Evolutionary conservation across 1,140 invertebrate species (phyloP), one percentile per base, ranked within the genome.

Genomic region (Drosophila pandora): DNA sequence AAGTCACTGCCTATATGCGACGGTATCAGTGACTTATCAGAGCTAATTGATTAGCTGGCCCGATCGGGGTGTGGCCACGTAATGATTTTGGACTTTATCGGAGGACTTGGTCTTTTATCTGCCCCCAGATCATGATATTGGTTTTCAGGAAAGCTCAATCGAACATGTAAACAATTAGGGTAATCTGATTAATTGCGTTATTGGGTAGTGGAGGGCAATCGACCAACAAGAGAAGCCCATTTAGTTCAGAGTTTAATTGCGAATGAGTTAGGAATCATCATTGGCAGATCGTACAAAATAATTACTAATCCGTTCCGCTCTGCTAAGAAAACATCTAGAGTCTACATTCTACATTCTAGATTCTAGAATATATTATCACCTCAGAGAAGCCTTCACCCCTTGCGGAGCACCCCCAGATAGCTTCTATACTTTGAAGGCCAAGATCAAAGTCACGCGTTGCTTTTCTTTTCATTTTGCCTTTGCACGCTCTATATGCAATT

Each of bases 371-470:
- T 22, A 48, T 22, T 28, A 48, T 48, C 13, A 52, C 22, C 43
- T 32, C 21, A 45, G 6, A 13, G 8, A 28, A 49, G 7, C 13
- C 12, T 8, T 17, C 34, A 32, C 21, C 39, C 28, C 39, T 32
- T 43, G 49, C 23, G 56, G 47, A 12, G 30, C 22, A 34, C 30
- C 41, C 28, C 28, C 28, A 13, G 17, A 48, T 34, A 21, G 57
- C 39, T 47, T 76, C 70, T 68, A 58, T 23, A 56, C 45, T 76
- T 76, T 88, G 84, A 88, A 88, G 83, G 83, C 79, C 79, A 88
- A 78, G 78, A 88, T 87, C 82, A 87, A 82, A 82, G 83, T 87
- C 83, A 79, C 83, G 76, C 63, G 75, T 47, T 61, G 68, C 73
- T 48, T 67, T 67, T 58, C 23, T 25, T 57, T 53, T 59, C 45